Percentiles rank a stretch among this genome's conserved stretches.
Evolutionary conservation across 2,113 vertebrate species (phyloP).

Genomic region (Copsychus sechellarum): DNA sequence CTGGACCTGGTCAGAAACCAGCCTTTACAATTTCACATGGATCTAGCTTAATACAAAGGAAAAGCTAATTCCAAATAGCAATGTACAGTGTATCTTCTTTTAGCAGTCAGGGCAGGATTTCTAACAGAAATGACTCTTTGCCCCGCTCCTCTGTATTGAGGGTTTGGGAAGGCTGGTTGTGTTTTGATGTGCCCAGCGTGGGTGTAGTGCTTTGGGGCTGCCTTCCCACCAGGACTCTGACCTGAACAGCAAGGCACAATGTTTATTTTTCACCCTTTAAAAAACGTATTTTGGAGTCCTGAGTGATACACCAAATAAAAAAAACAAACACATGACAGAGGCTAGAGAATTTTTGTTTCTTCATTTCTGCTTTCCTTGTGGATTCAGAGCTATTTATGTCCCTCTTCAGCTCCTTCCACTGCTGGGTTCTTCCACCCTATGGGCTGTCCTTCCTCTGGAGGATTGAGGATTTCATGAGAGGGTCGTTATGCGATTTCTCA

Average conservation of each 20-base stretch:
- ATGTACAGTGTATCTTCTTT: not conserved
- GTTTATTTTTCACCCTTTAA: not conserved
- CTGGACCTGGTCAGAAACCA: not conserved
- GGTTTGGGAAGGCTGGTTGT: rapidly evolving
- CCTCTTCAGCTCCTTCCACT: not conserved
- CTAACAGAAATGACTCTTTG: not conserved
- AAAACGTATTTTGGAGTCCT: not conserved
- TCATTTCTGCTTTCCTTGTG: not conserved
- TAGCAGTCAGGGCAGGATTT: not conserved
- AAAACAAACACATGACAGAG: not conserved
- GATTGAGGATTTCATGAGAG: not conserved
- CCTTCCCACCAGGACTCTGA: not conserved
- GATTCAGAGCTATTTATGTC: not conserved
- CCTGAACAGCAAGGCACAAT: not conserved
- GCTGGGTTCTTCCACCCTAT: not conserved
- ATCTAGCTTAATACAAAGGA: not conserved
- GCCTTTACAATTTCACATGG: not conserved
- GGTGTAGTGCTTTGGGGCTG: no score
- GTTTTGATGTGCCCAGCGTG: rapidly evolving
- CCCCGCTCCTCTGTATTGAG: not conserved
- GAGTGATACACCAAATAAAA: not conserved
- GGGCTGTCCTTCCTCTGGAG: not conserved
- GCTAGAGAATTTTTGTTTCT: not conserved
- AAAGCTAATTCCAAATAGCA: not conserved
- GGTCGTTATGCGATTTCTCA: rapidly evolving